Base-by-base conservation (phyloP, 2,888 invertebrate genomes). In the Glyphotaelius pellucidus region DNA sequence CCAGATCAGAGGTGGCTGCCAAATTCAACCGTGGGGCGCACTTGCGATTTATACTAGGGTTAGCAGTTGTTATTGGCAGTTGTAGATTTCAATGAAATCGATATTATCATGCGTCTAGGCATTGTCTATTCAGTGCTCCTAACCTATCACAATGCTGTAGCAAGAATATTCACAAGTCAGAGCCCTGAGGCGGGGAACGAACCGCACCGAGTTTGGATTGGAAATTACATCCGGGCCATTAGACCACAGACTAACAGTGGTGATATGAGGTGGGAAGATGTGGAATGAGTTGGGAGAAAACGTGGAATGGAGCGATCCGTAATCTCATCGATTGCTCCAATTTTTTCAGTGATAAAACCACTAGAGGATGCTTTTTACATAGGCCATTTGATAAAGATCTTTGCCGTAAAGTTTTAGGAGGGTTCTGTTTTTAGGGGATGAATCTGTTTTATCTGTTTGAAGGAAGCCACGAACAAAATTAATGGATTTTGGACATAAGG, bases 321-420 rank as follows among this genome's bases (percentile, higher is more conserved):
- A 85, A 25, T 42, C 42, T 47, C 85, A 38, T 85, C 88, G 88
- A 88, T 79, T 88, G 88, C 88, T 88, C 88, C 88, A 88, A 88
- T 79, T 88, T 88, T 67, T 67, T 25, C 52, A 67, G 52, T 25
- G 52, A 67, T 67, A 67, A 67, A 67, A 67, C 52, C 52, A 67
- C 52, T 67, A 67, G 52, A 67, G 52, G 52, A 67, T 67, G 19
- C 52, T 67, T 67, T 67, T 25, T 67, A 67, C 52, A 19, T 67
- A 67, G 25, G 52, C 52, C 52, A 67, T 67, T 67, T 67, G 52
- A 67, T 67, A 67, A 25, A 25, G 25, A 67, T 67, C 52, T 67
- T 67, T 67, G 52, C 52, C 52, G 52, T 67, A 67, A 67, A 67
- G 52, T 67, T 67, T 25, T 7, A 67, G 52, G 25, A 67, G 7